Base-by-base conservation (phyloP, 2,888 invertebrate genomes). In the Hedya salicella region DNA sequence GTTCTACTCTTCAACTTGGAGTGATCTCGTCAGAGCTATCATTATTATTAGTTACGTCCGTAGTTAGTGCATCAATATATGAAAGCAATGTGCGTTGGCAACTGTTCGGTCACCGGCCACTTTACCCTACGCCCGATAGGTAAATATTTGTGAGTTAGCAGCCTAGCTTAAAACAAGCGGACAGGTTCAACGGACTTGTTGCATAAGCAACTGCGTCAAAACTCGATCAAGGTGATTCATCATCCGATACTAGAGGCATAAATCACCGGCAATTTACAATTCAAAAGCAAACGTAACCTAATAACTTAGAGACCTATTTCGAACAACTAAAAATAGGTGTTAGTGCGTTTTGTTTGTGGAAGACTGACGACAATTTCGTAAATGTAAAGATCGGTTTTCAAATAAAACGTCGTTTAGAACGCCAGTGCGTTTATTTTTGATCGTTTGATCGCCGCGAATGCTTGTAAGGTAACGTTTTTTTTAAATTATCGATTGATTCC, bases 221-320 rank as follows among this genome's bases (percentile, higher is more conserved):
- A 84, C 82, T 87, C 87, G 87, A 89, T 88, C 88, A 88, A 88
- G 88, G 88, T 86, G 82, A 88, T 80, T 78, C 79, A 76, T 81
- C 80, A 81, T 75, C 77, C 67, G 68, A 69, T 71, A 68, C 48
- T 60, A 62, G 66, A 36, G 32, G 21, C 69, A 62, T 69, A 72
- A 71, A 74, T 71, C 69, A 69, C 64, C 50, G 14, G 32, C 39
- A 9, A 52, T 60, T 48, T 21, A 60, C 53, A n/a, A 40, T 14
- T 25, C 17, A 60, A 66, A 60, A 66, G 40, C 65, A 60, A 60
- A 48, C 60, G 48, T 66, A 54, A 53, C 48, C 44, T 54, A 30
- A 53, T 53, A 60, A 42, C 53, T 40, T 66, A 66, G 40, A 66
- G 60, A 54, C 53, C 46, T 32, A 60, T 48, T 66, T 60, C n/a